Evolutionary conservation across 2,797 vertebrate genomes (phyloP).

Genomic region (Periophthalmus magnuspinnatus): DNA sequence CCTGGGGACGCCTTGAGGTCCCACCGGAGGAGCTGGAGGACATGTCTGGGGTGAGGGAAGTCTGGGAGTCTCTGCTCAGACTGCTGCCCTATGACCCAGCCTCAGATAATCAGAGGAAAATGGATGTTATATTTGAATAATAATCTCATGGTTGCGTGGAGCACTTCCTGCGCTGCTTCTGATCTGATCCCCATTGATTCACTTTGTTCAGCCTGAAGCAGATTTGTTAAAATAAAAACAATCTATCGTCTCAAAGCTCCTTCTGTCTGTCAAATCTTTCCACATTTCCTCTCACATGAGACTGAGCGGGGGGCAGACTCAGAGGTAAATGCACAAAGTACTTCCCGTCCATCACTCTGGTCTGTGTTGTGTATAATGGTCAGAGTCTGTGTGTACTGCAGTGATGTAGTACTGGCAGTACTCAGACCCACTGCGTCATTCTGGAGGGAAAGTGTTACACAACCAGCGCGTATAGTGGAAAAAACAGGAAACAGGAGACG

Average conservation of each 20-base stretch:
- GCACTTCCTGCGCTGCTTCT: too few relatives aligned
- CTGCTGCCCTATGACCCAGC: too few relatives aligned
- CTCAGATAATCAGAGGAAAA: too few relatives aligned
- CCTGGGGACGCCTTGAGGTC: too few relatives aligned
- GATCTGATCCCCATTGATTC: slow-evolving; percentile 20
- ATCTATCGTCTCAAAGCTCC: slow-evolving; percentile 3
- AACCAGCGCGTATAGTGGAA: slow-evolving; percentile 28
- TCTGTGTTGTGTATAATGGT: slow-evolving; percentile 31
- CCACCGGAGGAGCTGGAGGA: too few relatives aligned
- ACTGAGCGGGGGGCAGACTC: slow-evolving; percentile 12
- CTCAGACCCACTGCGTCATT: slow-evolving; percentile 45
- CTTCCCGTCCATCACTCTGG: slow-evolving; percentile 31
- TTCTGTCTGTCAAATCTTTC: slow-evolving; percentile 11
- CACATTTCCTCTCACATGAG: not conserved
- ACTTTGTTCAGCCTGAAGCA: slow-evolving; percentile 13
- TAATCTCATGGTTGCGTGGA: too few relatives aligned
- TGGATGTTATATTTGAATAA: too few relatives aligned
- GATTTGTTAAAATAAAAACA: slow-evolving; percentile 24
- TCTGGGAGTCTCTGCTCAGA: too few relatives aligned
- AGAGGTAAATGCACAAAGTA: slow-evolving; percentile 17
- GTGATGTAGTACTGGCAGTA: slow-evolving; percentile 41
- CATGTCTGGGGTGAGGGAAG: too few relatives aligned
- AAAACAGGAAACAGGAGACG: too few relatives aligned
- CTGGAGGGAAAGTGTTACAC: slow-evolving; percentile 32
- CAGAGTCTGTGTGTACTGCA: slow-evolving; percentile 37